These are phyloP conservation scores for Cladorhizidae sp. DNA, from an alignment of 37 sponge, comb jelly and placozoan species.

Conservation along the genomic window DNA sequence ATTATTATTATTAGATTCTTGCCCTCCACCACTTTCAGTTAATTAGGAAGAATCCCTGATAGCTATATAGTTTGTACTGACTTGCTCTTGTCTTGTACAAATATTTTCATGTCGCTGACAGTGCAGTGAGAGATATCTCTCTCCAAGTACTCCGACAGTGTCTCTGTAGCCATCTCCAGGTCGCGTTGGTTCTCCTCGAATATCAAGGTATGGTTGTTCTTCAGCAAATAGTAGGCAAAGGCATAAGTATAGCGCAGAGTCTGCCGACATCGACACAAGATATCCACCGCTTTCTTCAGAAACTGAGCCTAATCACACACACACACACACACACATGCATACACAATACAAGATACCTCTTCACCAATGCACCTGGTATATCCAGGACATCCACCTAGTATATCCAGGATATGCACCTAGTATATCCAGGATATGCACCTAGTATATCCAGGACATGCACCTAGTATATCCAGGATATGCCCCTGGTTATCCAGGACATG, in stretches of 20 bases:
- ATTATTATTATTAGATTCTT: too few relatives aligned
- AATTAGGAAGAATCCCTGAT: not conserved
- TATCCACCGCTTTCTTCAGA: conserved; percentile 86
- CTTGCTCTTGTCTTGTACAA: conserved; percentile 87
- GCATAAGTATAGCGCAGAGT: conserved; percentile 90
- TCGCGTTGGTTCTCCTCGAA: conserved; percentile 95
- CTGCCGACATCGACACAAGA: conserved; percentile 82
- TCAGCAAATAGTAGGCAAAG: conserved; percentile 89
- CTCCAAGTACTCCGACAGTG: conserved; percentile 87
- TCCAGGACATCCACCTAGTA: too few relatives aligned
- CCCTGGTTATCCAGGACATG: too few relatives aligned
- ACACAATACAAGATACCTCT: too few relatives aligned
- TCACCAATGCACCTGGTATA: too few relatives aligned
- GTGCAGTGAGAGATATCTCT: conserved; percentile 66
- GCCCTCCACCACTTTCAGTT: too few relatives aligned
- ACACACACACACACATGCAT: not conserved
- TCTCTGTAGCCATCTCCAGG: conserved; percentile 92
- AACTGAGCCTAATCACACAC: conserved; percentile 71
- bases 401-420: too few relatives aligned
- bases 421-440: too few relatives aligned
- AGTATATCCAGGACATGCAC: too few relatives aligned
- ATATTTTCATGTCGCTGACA: conserved; percentile 61
- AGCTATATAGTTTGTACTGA: conserved; percentile 36
- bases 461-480: too few relatives aligned
- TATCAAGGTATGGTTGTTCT: conserved; percentile 89